phyloP scores from a whole-genome alignment of 2,797 vertebrate genomes.

The Platalea minor region DNA sequence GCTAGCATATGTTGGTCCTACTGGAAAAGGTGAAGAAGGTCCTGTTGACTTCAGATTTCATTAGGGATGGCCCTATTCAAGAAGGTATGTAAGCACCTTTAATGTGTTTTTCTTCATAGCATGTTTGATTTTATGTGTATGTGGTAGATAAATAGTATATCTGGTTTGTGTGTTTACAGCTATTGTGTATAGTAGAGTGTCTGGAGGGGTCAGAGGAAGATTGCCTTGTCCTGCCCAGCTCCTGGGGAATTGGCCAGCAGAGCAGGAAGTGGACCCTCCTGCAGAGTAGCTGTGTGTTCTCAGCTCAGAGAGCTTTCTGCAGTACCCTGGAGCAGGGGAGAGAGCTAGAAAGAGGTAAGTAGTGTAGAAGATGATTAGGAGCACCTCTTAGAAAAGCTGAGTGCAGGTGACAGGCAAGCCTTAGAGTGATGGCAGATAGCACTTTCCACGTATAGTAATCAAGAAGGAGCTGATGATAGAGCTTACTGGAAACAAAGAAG shows the following conservation, averaged over 20 bases:
- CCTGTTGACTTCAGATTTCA: background rate
- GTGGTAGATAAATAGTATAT: too few species aligned
- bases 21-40: background rate
- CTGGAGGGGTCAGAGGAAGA: background rate
- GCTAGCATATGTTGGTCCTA: background rate
- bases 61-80: background rate
- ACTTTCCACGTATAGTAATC: background rate
- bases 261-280: background rate
- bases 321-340: background rate
- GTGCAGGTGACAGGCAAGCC: background rate
- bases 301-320: background rate
- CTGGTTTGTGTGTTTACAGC: background rate
- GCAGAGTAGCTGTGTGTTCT: background rate
- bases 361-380: background rate
- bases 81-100: background rate
- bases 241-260: background rate
- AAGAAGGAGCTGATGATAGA: background rate
- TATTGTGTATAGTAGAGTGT: background rate
- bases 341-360: background rate
- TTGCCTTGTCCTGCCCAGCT: background rate
- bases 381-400: background rate
- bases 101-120: background rate
- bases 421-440: background rate
- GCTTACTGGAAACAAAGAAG: background rate
- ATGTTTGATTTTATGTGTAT: background rate